Conservation (phyloP, 2,797 vertebrate species). For the Ficedula albicollis region DNA sequence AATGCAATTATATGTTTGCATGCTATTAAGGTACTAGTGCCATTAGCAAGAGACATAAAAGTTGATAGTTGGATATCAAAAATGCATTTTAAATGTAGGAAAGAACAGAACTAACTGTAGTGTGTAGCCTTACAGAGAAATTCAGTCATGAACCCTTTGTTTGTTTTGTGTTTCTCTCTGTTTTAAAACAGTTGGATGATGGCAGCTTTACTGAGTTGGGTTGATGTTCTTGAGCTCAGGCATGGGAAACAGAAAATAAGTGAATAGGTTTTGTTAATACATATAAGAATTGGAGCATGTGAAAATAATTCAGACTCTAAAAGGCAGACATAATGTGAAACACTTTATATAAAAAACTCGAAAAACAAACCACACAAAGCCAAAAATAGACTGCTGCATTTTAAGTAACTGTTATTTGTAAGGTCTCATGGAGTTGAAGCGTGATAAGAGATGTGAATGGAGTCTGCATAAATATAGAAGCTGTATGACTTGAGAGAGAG, state of each 20-base stretch:
- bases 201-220: neutral
- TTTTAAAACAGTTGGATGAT: neutral
- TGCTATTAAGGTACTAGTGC: neutral
- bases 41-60: neutral
- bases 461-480: neutral
- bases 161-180: neutral
- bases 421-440: conserved; percentile 13
- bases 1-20: neutral
- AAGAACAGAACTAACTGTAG: neutral
- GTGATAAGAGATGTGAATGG: conserved; percentile 6
- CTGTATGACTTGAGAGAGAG: neutral
- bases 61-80: neutral
- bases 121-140: neutral
- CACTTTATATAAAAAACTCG: neutral
- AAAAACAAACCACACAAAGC: neutral
- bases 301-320: neutral
- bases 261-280: neutral
- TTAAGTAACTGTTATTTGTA: conserved; percentile 38
- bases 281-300: conserved; percentile 25
- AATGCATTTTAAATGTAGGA: neutral
- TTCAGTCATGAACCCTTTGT: neutral
- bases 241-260: neutral
- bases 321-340: neutral
- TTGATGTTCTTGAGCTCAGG: neutral
- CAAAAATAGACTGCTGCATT: conserved; percentile 35